These are phyloP conservation scores for Neuroscelio doddi DNA, from an alignment of 2,888 invertebrate genomes.

Conservation along the genomic window DNA sequence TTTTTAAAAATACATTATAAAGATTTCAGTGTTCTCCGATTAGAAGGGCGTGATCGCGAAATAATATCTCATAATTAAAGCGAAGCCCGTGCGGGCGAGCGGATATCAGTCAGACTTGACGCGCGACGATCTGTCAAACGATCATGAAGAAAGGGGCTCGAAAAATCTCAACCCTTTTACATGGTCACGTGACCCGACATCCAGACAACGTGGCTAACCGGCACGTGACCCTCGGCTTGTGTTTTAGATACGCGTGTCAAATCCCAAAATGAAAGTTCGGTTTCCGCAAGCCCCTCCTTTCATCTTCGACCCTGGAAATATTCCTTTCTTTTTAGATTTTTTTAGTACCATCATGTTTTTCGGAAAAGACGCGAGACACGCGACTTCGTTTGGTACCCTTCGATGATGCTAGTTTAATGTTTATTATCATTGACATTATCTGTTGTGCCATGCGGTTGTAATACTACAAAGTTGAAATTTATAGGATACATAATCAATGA, in stretches of 20 bases:
- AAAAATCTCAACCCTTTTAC: slow-evolving; percentile 71
- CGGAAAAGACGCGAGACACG: slow-evolving; percentile 32
- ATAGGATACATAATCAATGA: no score
- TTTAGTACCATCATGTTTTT: slow-evolving; percentile 46
- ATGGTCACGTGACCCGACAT: slow-evolving; percentile 68
- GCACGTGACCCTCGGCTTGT: slow-evolving; percentile 58
- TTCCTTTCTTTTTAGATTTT: slow-evolving; percentile 38
- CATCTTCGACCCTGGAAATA: slow-evolving; percentile 28
- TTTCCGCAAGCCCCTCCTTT: slow-evolving; percentile 42
- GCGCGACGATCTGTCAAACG: slow-evolving; percentile 68
- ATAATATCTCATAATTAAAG: slow-evolving; percentile 70
- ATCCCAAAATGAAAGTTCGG: slow-evolving; percentile 63
- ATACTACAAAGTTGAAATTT: no score
- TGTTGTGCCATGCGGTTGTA: no score
- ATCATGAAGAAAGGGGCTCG: slow-evolving; percentile 51
- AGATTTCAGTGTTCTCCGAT: slow-evolving; percentile 56
- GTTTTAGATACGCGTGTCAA: slow-evolving; percentile 71
- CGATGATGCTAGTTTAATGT: slow-evolving; percentile 16
- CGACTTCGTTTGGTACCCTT: slow-evolving; percentile 35
- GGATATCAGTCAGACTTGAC: slow-evolving; percentile 69
- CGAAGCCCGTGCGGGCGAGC: slow-evolving; percentile 63
- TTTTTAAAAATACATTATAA: slow-evolving; percentile 70
- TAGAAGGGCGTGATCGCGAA: slow-evolving; percentile 66
- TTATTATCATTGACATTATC: slow-evolving; percentile 9
- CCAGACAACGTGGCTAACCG: slow-evolving; percentile 47